Conservation (phyloP, 2,797 vertebrate genomes). For the Chaenodraco wilsoni region DNA sequence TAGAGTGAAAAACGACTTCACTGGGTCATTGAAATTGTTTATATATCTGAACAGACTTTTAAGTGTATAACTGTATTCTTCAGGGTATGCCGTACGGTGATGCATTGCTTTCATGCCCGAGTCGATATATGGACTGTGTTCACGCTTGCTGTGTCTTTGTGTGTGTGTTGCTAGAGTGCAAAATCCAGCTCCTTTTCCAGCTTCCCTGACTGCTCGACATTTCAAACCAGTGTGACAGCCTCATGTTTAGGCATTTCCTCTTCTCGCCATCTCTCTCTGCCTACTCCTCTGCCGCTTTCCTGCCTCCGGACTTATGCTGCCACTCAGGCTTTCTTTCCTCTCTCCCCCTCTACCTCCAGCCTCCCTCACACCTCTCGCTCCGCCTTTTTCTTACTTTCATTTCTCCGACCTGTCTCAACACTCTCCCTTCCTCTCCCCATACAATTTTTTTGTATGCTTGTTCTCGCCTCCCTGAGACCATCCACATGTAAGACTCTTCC, state of each 20-base stretch:
- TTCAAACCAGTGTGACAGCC: slow-evolving; percentile 68
- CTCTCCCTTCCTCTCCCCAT: slow-evolving; percentile 1
- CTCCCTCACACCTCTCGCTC: neutral
- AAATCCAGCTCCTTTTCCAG: slow-evolving; percentile 55
- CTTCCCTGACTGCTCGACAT: slow-evolving; percentile 58
- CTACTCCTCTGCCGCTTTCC: slow-evolving; percentile 30
- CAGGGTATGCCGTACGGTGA: slow-evolving; percentile 50
- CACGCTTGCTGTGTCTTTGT: slow-evolving; percentile 10
- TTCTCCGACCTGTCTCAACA: slow-evolving; percentile 5
- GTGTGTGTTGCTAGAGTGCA: slow-evolving; percentile 36
- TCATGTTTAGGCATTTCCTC: slow-evolving; percentile 68
- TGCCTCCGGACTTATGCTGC: slow-evolving; percentile 40
- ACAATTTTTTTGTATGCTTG: neutral
- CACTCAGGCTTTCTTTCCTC: slow-evolving; percentile 41
- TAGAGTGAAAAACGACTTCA: slow-evolving; percentile 41
- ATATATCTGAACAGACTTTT: slow-evolving; percentile 43
- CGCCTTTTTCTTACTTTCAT: neutral
- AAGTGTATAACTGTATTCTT: slow-evolving; percentile 46
- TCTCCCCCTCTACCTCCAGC: slow-evolving; percentile 17
- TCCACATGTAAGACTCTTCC: slow-evolving; percentile 10
- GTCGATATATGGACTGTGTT: slow-evolving; percentile 48
- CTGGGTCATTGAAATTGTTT: slow-evolving; percentile 47
- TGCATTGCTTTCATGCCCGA: slow-evolving; percentile 54
- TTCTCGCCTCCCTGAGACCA: neutral
- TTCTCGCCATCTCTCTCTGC: slow-evolving; percentile 38